Conservation (phyloP, 2,797 vertebrate genomes). For the Eleutherodactylus coqui region DNA sequence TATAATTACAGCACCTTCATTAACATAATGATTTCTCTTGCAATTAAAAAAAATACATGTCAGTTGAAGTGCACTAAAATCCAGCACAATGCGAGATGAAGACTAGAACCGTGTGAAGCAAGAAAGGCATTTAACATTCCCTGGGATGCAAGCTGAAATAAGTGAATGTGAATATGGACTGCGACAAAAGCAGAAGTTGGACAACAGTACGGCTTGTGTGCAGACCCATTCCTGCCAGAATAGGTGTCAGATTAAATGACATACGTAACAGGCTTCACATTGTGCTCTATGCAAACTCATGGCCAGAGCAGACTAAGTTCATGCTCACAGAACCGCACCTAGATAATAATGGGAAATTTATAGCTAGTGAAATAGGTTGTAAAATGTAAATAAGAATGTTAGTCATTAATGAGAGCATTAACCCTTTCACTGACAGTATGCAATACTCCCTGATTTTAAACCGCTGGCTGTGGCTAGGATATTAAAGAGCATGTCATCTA, state of each 20-base stretch:
- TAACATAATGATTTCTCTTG: too few species aligned
- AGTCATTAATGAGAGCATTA: too few species aligned
- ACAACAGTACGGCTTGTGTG: not conserved
- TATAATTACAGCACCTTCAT: too few species aligned
- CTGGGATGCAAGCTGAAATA: too few species aligned
- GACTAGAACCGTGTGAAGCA: not conserved
- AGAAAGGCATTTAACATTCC: too few species aligned
- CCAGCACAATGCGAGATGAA: not conserved
- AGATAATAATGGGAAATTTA: not conserved
- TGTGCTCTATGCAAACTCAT: constrained; percentile 29
- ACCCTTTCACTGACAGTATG: too few species aligned
- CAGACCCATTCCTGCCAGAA: not conserved
- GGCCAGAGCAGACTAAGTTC: too few species aligned
- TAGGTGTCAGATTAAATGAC: not conserved
- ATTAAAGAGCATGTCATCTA: too few species aligned
- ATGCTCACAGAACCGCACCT: not conserved
- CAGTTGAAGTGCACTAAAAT: not conserved
- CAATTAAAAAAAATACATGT: not conserved
- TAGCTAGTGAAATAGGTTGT: not conserved
- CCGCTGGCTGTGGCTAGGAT: too few species aligned
- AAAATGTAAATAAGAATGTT: too few species aligned
- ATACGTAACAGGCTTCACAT: not conserved
- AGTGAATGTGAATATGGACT: not conserved
- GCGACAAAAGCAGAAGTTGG: not conserved
- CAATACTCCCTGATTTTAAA: too few species aligned